phyloP scores from a whole-genome alignment of 2,797 vertebrate species.

The Gymnodraco acuticeps region DNA sequence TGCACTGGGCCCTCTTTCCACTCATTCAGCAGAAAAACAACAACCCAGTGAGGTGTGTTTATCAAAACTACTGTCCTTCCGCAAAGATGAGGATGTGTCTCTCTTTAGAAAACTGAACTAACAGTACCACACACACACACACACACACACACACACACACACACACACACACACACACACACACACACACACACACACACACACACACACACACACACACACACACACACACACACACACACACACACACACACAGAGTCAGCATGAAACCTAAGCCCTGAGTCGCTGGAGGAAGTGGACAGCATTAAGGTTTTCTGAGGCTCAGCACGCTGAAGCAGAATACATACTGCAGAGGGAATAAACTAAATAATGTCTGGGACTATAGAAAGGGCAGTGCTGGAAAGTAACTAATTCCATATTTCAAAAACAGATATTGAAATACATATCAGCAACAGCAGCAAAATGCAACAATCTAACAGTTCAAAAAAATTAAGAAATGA shows the following conservation, averaged over 20 bases:
- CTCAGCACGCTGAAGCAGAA: slow-evolving; percentile 62
- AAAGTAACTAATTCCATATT: slow-evolving; percentile 4
- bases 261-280: slow-evolving; percentile 80
- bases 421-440: background rate
- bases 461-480: too few relatives aligned
- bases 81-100: slow-evolving; percentile 66
- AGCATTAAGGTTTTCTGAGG: slow-evolving; percentile 59
- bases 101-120: slow-evolving; percentile 54
- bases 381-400: background rate
- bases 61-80: slow-evolving; percentile 61
- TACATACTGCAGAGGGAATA: slow-evolving; percentile 26
- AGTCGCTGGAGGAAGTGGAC: slow-evolving; percentile 76
- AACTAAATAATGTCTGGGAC: slow-evolving; percentile 34
- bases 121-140: slow-evolving; percentile 7
- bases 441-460: background rate
- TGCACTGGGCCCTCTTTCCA: slow-evolving; percentile 66
- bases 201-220: background rate
- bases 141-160: too few relatives aligned
- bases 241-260: slow-evolving; percentile 48
- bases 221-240: slow-evolving; percentile 29
- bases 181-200: too few relatives aligned
- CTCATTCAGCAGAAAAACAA: slow-evolving; percentile 73
- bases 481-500: too few relatives aligned
- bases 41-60: slow-evolving; percentile 59
- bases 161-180: background rate